phyloP scores from a whole-genome alignment of 2,797 vertebrate species.

The Sebastes iracundus region DNA sequence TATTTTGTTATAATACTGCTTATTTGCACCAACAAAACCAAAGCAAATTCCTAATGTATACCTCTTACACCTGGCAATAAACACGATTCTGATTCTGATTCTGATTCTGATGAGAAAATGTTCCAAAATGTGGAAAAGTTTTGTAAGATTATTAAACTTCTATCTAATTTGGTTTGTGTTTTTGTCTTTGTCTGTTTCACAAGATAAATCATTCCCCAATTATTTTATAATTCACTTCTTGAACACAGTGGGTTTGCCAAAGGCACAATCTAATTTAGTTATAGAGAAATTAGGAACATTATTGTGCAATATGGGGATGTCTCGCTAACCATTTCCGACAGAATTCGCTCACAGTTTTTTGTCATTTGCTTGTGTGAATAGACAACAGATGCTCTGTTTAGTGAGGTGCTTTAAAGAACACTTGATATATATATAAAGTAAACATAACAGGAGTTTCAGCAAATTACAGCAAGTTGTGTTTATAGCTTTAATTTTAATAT shows the following conservation, averaged over 20 bases:
- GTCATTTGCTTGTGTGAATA: background rate
- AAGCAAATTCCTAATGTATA: rapidly evolving
- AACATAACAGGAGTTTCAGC: slow-evolving; percentile 14
- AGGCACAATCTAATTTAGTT: background rate
- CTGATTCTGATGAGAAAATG: too few relatives aligned
- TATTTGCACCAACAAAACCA: too few relatives aligned
- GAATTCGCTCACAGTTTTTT: background rate
- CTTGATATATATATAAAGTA: background rate
- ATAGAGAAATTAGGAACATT: background rate
- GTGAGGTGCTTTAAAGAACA: background rate
- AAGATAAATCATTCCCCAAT: background rate
- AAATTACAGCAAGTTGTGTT: slow-evolving; percentile 61
- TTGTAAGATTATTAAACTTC: background rate
- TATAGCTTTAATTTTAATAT: slow-evolving; percentile 43
- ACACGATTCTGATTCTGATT: too few relatives aligned
- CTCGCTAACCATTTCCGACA: slow-evolving; percentile 6
- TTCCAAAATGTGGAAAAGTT: background rate
- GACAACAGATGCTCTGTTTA: rapidly evolving
- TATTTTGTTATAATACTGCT: too few relatives aligned
- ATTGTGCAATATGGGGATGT: background rate
- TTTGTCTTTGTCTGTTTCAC: background rate
- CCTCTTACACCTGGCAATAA: too few relatives aligned
- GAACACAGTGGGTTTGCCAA: background rate
- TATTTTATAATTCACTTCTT: background rate
- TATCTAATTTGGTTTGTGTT: background rate